These are phyloP conservation scores for Pocillopora verrucosa DNA, from an alignment of 64 coral and sea anemone species.

Conservation along the genomic window DNA sequence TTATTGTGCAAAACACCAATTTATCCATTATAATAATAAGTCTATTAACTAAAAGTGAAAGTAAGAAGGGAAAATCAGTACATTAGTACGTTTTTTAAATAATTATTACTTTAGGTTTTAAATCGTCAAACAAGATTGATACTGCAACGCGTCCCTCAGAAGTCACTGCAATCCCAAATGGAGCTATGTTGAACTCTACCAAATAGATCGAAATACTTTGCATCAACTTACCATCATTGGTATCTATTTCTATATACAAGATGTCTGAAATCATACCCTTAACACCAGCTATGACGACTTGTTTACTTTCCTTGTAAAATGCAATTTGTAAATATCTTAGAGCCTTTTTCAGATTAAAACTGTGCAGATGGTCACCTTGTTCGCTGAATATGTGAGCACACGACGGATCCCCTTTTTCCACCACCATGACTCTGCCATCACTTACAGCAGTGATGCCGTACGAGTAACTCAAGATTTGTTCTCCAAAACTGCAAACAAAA, in stretches of 20 bases:
- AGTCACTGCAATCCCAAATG: conserved; percentile 23
- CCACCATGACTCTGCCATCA: conserved; percentile 14
- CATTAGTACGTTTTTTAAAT: too few relatives aligned
- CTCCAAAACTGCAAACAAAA: conserved; percentile 22
- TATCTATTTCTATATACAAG: not conserved
- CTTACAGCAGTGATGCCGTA: not conserved
- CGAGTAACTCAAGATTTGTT: not conserved
- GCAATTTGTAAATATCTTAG: not conserved
- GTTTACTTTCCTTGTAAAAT: conserved; percentile 19
- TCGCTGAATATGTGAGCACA: conserved; percentile 33
- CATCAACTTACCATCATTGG: conserved; percentile 19
- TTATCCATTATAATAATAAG: too few relatives aligned
- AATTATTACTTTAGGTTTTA: too few relatives aligned
- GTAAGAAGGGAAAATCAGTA: too few relatives aligned
- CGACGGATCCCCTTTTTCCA: not conserved
- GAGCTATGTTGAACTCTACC: not conserved
- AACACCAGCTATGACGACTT: not conserved
- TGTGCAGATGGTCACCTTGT: not conserved
- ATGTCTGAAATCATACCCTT: not conserved
- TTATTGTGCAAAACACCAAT: too few relatives aligned
- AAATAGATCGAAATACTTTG: not conserved
- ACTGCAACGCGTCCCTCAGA: conserved; percentile 23
- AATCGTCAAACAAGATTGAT: too few relatives aligned
- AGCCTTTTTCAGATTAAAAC: not conserved
- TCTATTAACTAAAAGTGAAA: too few relatives aligned